Conservation (phyloP, 1,140 invertebrate genomes). For the Prorops nasuta region DNA sequence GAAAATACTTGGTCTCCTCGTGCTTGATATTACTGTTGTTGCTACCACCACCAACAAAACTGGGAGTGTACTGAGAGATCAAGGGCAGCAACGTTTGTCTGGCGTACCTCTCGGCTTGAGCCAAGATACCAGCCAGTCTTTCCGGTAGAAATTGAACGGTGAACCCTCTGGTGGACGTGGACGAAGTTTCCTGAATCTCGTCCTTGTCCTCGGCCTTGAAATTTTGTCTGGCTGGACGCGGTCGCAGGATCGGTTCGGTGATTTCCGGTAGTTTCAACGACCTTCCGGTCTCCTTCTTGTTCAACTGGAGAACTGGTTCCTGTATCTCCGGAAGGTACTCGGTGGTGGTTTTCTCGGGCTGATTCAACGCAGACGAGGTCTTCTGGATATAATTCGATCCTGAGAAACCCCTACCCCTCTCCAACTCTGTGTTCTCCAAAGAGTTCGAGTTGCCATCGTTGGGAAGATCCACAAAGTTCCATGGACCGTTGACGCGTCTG, state of each 20-base stretch:
- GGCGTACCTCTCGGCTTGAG: constrained; percentile 78
- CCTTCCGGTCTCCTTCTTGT: constrained; percentile 53
- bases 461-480: constrained; percentile 40
- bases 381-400: constrained; percentile 25
- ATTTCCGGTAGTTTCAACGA: constrained; percentile 63
- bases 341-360: constrained; percentile 10
- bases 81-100: constrained; percentile 70
- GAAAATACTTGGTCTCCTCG: constrained; percentile 50
- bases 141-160: constrained; percentile 78
- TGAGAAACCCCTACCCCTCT: constrained; percentile 37
- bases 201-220: constrained; percentile 24
- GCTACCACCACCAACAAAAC: constrained; percentile 43
- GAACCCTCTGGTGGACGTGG: constrained; percentile 50
- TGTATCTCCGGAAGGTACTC: constrained; percentile 45
- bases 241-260: constrained; percentile 68
- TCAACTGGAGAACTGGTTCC: constrained; percentile 53
- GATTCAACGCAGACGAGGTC: constrained; percentile 6
- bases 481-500: constrained; percentile 43
- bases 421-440: constrained; percentile 27
- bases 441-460: constrained; percentile 45
- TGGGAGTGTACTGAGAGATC: constrained; percentile 74
- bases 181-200: constrained; percentile 37
- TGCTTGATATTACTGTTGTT: no score
- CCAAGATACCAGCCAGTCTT: constrained; percentile 71
- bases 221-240: constrained; percentile 55